These are phyloP conservation scores for Coleophora deauratella DNA, from an alignment of 2,888 invertebrate genomes.

Conservation along the genomic window DNA sequence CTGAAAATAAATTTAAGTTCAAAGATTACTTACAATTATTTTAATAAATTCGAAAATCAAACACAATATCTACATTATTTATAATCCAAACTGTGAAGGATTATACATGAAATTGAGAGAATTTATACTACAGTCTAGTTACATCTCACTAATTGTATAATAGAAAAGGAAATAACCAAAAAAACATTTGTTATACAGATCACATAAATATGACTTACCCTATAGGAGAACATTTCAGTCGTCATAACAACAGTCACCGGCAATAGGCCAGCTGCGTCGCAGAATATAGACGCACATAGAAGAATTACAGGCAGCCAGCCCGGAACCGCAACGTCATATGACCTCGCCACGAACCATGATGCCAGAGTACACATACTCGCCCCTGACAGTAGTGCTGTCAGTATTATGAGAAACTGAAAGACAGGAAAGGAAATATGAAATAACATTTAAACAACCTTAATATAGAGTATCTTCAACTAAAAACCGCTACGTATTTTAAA, in stretches of 20 bases:
- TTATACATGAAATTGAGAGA: no score
- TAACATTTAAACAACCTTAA: background rate
- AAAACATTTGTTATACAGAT: no score
- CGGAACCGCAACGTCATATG: conserved; percentile 32
- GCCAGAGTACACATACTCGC: conserved; percentile 52
- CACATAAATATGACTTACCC: conserved; percentile 26
- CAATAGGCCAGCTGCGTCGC: conserved; percentile 65
- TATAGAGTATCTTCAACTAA: background rate
- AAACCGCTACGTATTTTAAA: background rate
- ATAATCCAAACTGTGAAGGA: no score
- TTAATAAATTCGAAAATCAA: no score
- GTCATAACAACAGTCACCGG: conserved; percentile 65
- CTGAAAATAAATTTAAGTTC: conserved; percentile 28
- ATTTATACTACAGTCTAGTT: no score
- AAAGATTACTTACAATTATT: no score
- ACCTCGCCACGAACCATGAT: conserved; percentile 50
- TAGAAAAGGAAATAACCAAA: no score
- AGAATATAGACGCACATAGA: conserved; percentile 64
- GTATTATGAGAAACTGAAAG: conserved; percentile 43
- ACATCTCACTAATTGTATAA: no score
- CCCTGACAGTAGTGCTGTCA: conserved; percentile 47
- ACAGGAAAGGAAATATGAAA: background rate
- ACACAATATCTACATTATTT: no score
- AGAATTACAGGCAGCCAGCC: conserved; percentile 66
- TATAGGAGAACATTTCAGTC: conserved; percentile 68